Conservation (phyloP, 1,140 invertebrate genomes). For the Drosophila ogumai region DNA sequence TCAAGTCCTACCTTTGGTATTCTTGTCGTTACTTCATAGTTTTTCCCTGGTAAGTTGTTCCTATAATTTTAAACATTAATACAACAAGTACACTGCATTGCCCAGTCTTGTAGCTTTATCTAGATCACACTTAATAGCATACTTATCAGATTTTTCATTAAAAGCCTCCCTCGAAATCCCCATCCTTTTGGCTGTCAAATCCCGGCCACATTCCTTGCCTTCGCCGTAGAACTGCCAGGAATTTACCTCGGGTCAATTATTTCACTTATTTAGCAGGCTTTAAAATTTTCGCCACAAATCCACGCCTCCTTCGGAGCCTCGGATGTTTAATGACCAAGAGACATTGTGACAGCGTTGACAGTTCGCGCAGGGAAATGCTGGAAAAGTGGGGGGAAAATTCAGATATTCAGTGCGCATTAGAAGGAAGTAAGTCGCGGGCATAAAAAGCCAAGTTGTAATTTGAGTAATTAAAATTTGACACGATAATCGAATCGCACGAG, state of each 20-base stretch:
- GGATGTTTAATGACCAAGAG: constrained; percentile 73
- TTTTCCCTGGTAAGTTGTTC: neutral
- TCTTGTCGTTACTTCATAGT: too few relatives aligned
- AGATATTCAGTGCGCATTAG: constrained; percentile 34
- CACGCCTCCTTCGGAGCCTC: constrained; percentile 14
- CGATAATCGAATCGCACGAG: constrained; percentile 70
- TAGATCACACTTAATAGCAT: constrained; percentile 19
- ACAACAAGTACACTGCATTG: neutral
- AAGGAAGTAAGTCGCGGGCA: constrained; percentile 65
- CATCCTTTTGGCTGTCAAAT: constrained; percentile 13
- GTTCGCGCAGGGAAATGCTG: constrained; percentile 46
- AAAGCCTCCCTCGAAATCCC: constrained; percentile 8
- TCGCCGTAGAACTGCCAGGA: constrained; percentile 3
- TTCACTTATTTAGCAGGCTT: constrained; percentile 70
- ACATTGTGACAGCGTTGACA: constrained; percentile 71
- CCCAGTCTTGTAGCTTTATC: neutral
- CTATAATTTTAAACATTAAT: neutral
- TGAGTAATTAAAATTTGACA: constrained; percentile 83
- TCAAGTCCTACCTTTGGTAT: neutral
- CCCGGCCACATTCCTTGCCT: constrained; percentile 24
- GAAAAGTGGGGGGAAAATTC: constrained; percentile 3
- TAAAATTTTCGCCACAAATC: constrained; percentile 58
- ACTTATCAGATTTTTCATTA: constrained; percentile 40
- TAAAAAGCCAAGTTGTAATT: constrained; percentile 77
- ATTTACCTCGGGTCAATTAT: constrained; percentile 68